phyloP scores from a whole-genome alignment of 2,113 vertebrate species.

The Melierax canorus region DNA sequence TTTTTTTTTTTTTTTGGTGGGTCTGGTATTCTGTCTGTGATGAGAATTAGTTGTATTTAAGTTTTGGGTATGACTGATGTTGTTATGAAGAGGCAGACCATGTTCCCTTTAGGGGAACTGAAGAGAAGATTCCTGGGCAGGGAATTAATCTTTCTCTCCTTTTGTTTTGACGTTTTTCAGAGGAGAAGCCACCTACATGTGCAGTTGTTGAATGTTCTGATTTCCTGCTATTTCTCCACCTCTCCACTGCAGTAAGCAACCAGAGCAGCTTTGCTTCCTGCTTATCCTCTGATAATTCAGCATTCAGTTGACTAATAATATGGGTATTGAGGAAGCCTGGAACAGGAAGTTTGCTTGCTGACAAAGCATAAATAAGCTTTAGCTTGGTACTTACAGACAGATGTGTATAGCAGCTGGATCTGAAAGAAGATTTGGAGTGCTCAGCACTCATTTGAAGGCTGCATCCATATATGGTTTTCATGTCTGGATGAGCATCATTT shows the following conservation, averaged over 20 bases:
- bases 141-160: background rate
- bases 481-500: background rate
- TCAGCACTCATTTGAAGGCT: constrained; percentile 17
- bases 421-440: constrained; percentile 24
- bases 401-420: constrained; percentile 51
- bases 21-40: background rate
- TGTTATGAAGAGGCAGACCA: background rate
- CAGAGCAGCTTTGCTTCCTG: constrained; percentile 26
- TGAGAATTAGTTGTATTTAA: background rate
- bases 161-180: background rate
- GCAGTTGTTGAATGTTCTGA: background rate
- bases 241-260: background rate
- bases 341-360: constrained; percentile 48
- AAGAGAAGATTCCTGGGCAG: background rate
- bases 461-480: constrained; percentile 24
- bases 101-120: background rate
- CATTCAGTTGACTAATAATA: background rate
- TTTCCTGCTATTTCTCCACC: constrained; percentile 4
- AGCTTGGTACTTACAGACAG: constrained; percentile 20
- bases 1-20: background rate
- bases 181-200: background rate
- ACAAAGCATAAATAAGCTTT: constrained; percentile 43
- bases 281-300: constrained; percentile 28
- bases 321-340: background rate
- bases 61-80: background rate